Evolutionary conservation across 1,140 invertebrate genomes (phyloP).

Genomic region (Drosophila lowei): DNA sequence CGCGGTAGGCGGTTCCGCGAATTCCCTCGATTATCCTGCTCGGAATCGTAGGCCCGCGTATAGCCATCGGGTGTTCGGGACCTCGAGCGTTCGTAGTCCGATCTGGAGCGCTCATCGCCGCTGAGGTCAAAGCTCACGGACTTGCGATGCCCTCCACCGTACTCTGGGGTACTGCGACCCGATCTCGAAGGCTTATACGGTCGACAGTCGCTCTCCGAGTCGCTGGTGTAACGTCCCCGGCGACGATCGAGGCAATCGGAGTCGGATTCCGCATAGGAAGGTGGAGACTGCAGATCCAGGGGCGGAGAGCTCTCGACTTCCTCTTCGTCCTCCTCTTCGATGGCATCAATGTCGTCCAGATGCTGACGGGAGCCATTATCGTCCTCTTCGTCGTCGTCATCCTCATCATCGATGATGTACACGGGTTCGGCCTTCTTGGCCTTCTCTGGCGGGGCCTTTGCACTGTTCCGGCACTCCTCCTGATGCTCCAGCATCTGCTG

Average conservation of each 20-base stretch:
- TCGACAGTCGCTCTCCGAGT: conserved; percentile 74
- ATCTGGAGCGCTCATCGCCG: conserved; percentile 78
- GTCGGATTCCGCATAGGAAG: conserved; percentile 70
- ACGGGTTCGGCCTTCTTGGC: conserved; percentile 72
- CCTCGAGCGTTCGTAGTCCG: conserved; percentile 75
- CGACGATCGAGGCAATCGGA: conserved; percentile 69
- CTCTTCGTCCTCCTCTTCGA: conserved; percentile 61
- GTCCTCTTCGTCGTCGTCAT: conserved; percentile 32
- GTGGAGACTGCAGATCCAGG: conserved; percentile 58
- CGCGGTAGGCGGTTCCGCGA: conserved; percentile 53
- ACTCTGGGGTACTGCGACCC: conserved; percentile 74
- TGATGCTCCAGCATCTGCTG: conserved; percentile 70
- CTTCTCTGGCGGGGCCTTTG: conserved; percentile 16
- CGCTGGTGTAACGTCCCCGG: conserved; percentile 73
- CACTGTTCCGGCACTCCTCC: conserved; percentile 19
- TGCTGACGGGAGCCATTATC: conserved; percentile 2
- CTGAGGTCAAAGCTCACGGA: conserved; percentile 82
- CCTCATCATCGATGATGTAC: conserved; percentile 73
- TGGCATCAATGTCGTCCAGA: conserved; percentile 52
- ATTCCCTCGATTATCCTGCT: conserved; percentile 65
- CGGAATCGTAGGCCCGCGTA: conserved; percentile 74
- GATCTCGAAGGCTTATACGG: conserved; percentile 64
- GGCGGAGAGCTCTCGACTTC: conserved; percentile 58
- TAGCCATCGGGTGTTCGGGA: conserved; percentile 66
- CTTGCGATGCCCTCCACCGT: conserved; percentile 69